Evolutionary conservation across 2,888 invertebrate species (phyloP).

Genomic region (Biston betularia): DNA sequence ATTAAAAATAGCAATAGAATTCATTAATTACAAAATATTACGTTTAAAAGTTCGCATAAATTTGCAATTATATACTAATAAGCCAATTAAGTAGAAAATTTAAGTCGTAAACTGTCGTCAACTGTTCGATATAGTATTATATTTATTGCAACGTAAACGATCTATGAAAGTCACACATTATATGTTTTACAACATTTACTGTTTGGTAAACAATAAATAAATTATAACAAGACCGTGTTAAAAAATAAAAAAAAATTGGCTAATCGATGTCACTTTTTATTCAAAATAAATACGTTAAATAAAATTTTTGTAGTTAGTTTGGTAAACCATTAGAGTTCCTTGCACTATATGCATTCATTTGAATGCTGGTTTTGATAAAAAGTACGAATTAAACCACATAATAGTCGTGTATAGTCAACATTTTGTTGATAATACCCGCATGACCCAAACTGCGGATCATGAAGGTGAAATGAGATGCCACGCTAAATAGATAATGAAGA

Average conservation of each 20-base stretch:
- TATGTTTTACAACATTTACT: constrained; percentile 26
- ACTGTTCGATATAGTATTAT: constrained; percentile 18
- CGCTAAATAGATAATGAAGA: constrained; percentile 48
- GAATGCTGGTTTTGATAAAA: constrained; percentile 24
- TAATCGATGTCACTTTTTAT: too few relatives aligned
- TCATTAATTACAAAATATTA: background rate
- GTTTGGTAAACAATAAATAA: constrained; percentile 17
- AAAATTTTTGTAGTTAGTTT: background rate
- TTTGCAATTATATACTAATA: background rate
- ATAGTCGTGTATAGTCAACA: constrained; percentile 36
- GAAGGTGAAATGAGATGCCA: constrained; percentile 59
- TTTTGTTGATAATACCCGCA: constrained; percentile 59
- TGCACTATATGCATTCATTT: constrained; percentile 21
- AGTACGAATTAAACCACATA: constrained; percentile 32
- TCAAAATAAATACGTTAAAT: background rate
- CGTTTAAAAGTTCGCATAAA: background rate
- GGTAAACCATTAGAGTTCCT: constrained; percentile 1
- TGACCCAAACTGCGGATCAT: constrained; percentile 56
- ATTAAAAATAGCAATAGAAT: background rate
- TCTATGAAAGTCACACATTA: constrained; percentile 42
- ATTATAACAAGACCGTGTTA: background rate
- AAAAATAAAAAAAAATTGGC: too few relatives aligned
- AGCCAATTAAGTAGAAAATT: background rate
- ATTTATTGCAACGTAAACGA: constrained; percentile 36
- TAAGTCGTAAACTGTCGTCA: constrained; percentile 12